Evolutionary conservation across 1,140 invertebrate species (phyloP), one percentile per base, ranked within the genome.

Genomic region (Plutomurus gul): DNA sequence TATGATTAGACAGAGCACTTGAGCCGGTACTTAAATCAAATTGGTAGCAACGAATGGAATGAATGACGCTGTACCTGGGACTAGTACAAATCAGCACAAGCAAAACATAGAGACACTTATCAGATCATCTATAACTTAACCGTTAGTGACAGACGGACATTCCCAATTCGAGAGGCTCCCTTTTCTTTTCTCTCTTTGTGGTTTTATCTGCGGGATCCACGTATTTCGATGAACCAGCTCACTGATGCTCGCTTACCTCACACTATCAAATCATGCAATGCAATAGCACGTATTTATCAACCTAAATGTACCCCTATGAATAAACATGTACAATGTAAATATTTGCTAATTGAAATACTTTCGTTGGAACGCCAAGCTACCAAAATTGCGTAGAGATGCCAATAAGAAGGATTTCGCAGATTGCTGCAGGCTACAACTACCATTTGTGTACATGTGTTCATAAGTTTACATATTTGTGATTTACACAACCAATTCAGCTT

Each of bases 31-130:
- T 65, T 30, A 65, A 65, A 65, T 65, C 27, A 33, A 33, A 65
- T 65, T 65, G 56, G 56, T 27, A 65, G 56, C 25, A 65, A 65
- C 56, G 11, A 65, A 65, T 33, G 56, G 22, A 36, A 36, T 65
- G 56, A 65, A 65, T 65, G 56, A 65, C 36, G 13, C 13, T 30
- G 13, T 65, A 65, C 56, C 56, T 65, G 56, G 36, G 56, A 65
- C 30, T 7, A 1, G 39, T 30, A 33, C 27, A 65, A 65, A 65
- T 65, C 56, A 16, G 56, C 56, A 65, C 56, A 65, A 65, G 27
- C 56, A 33, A 65, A 65, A 65, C 56, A 65, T 65, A 65, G 56
- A 33, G 56, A 65, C 36, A 65, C 56, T 65, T 65, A 65, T 65
- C 56, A 65, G 56, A 33, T 27, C 56, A 65, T 65, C 56, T n/a